Evolutionary conservation across 2,888 invertebrate genomes (phyloP), one percentile per base, ranked within the genome.

Genomic region (Mesoligia furuncula): DNA sequence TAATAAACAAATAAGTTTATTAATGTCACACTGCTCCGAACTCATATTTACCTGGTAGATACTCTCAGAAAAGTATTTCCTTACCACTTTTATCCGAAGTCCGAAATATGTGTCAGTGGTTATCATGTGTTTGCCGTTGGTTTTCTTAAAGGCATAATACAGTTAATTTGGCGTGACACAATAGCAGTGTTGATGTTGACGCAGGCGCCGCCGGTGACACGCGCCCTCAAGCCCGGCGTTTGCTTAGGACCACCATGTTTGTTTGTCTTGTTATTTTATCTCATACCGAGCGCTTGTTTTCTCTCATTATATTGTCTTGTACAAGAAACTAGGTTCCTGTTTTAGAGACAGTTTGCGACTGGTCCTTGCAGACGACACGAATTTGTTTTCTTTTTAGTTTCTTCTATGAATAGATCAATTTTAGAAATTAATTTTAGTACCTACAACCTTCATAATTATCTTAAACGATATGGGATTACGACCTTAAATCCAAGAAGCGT

Each of bases 181-280:
- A 86, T 80, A 76, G 75, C 68, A 76, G 80, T 79, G 81, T 83
- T 80, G 77, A 75, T 88, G 83, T 88, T 88, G 77, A 86, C 87
- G 83, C 78, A 83, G 81, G 80, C 79, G 77, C 80, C 79, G 77
- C 75, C 62, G 45, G 4, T 71, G 81, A 77, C 79, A 73, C 85
- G 80, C 80, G 75, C 69, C 74, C 82, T 59, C 57, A 17, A 62
- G 72, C 67, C 27, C 57, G 45, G 27, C 69, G 87, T 88, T 88
- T 87, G 84, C 76, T 88, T 88, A 88, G 88, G 88, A 84, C 87
- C 71, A 51, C 85, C 79, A 79, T 88, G 85, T 88, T 88, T 89
- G 86, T 87, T 82, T 89, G 83, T 88, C 88, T 91, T 90, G 88
- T 89, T 88, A 89, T 91, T 90, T 84, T 87, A 87, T 87, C 87